Base-by-base conservation (phyloP, 2,797 vertebrate genomes). In the Acomys russatus region DNA sequence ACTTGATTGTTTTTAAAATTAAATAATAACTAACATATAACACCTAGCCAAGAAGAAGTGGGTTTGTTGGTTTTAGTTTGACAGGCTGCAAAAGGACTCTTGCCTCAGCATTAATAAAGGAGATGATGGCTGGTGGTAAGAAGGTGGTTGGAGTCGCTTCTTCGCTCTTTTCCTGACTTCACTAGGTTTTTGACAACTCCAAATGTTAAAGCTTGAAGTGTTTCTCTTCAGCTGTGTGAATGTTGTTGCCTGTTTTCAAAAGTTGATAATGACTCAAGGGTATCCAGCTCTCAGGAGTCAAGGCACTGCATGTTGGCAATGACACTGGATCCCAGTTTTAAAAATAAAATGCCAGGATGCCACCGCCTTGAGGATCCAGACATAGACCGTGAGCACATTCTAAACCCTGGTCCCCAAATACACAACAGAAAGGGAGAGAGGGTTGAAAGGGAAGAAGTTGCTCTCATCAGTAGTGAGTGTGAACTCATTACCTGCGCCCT, bases 291-390 rank as follows among this genome's bases (percentile, higher is more conserved):
- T 96, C 96, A 98, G 96, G 95, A 98, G 95, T 96, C 95, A 94
- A 98, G 96, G 97, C 97, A 97, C 98, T 98, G 95, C 97, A 96
- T 97, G 96, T 97, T 96, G 96, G 94, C 97, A 93, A 94, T 95
- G 97, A 96, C 97, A 97, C 88, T 90, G 97, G 97, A 98, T 98
- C 95, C 96, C 82, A 44, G 96, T 97, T 98, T 98, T 98, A 98
- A 98, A 98, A 98, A 98, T 98, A 98, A 98, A 98, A 97, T 97
- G 96, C 94, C 63, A 84, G 97, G 91, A 96, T 98, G 44, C 44
- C 44, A 96, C 97, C 73, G 95, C 98, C 97, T 98, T 97, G 95
- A 97, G 96, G 97, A 98, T 97, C 97, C 97, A 98, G 97, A 98
- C 96, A 97, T 98, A 98, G 98, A 88, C 89, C 79, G 91, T 79